Evolutionary conservation across 2,888 invertebrate genomes (phyloP).

Genomic region (Andrena dorsata): DNA sequence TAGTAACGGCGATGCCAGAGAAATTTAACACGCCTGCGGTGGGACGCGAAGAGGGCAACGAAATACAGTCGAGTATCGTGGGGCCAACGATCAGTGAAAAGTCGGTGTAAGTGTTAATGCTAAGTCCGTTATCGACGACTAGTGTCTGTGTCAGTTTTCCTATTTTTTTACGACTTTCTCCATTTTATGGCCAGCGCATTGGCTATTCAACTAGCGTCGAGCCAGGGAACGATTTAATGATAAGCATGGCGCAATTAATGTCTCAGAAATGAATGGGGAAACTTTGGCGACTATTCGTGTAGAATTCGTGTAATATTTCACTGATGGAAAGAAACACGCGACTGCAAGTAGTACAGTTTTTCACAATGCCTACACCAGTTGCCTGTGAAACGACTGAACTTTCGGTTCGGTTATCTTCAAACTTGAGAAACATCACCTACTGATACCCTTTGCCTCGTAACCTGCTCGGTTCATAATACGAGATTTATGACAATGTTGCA

Average conservation of each 20-base stretch:
- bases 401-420: slow-evolving; percentile 29
- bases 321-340: background rate
- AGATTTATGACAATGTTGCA: slow-evolving; percentile 53
- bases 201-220: too few species aligned
- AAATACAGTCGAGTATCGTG: slow-evolving; percentile 20
- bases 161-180: background rate
- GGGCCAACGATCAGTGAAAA: slow-evolving; percentile 39
- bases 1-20: slow-evolving; percentile 69
- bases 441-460: slow-evolving; percentile 9
- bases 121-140: background rate
- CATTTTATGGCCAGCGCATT: too few species aligned
- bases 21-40: slow-evolving; percentile 59
- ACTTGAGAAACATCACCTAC: background rate
- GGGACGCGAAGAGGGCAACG: slow-evolving; percentile 28
- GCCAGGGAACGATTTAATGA: too few species aligned
- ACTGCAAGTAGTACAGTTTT: background rate
- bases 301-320: background rate
- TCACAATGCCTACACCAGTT: background rate
- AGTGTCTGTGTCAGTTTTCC: background rate
- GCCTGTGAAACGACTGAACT: slow-evolving; percentile 51
- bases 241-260: background rate
- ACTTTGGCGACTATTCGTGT: background rate
- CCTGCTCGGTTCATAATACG: slow-evolving; percentile 29
- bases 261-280: background rate
- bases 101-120: slow-evolving; percentile 33